Conservation (phyloP, 1,140 invertebrate genomes). For the Planococcus citri region DNA sequence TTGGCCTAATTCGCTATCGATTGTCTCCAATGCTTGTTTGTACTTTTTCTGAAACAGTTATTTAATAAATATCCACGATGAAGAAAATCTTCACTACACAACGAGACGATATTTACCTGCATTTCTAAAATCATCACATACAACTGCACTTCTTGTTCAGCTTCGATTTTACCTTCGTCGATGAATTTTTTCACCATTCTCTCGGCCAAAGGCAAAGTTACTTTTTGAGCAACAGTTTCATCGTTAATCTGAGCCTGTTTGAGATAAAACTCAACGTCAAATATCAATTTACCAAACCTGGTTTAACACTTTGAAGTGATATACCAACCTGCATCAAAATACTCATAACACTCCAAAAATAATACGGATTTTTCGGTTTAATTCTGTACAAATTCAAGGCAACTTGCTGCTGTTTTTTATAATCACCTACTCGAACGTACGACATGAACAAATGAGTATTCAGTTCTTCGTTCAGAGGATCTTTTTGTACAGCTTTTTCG, state of each 20-base stretch:
- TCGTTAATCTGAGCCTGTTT: constrained; percentile 35
- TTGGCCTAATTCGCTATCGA: constrained; percentile 58
- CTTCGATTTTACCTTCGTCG: constrained; percentile 76
- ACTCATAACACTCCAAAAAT: constrained; percentile 96
- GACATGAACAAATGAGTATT: constrained; percentile 91
- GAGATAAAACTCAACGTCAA: constrained; percentile 23
- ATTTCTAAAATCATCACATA: constrained; percentile 83
- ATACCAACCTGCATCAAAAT: constrained; percentile 66
- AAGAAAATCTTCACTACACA: no score
- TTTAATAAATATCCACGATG: no score
- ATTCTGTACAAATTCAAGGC: constrained; percentile 82
- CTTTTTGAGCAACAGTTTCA: constrained; percentile 32
- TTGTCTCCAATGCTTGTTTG: constrained; percentile 63
- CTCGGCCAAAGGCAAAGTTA: constrained; percentile 70
- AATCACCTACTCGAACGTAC: constrained; percentile 78
- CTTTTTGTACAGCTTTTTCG: constrained; percentile 70
- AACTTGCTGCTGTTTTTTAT: constrained; percentile 78
- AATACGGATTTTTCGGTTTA: constrained; percentile 88
- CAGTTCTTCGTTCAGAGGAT: constrained; percentile 81
- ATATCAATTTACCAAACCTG: background rate
- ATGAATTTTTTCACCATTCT: constrained; percentile 72
- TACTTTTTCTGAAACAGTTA: constrained; percentile 61
- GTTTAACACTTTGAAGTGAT: background rate
- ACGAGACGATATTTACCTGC: constrained; percentile 35
- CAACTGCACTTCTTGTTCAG: constrained; percentile 82